Evolutionary conservation across 2,888 invertebrate genomes (phyloP).

Genomic region (Agrotis puta): DNA sequence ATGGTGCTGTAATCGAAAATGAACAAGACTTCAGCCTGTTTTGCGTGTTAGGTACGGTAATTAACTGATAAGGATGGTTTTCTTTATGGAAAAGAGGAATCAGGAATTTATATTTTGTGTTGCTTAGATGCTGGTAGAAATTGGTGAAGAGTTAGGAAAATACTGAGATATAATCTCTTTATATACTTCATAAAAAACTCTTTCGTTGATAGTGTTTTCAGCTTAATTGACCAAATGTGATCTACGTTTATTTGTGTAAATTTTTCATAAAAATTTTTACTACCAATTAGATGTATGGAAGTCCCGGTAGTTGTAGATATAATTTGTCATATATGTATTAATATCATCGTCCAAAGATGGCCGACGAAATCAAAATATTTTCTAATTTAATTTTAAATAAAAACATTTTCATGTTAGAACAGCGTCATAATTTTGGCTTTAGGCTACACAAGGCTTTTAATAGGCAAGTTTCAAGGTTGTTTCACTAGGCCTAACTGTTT

Average conservation of each 20-base stretch:
- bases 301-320: background rate
- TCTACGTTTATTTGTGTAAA: too few relatives aligned
- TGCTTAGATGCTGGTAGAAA: background rate
- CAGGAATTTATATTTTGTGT: constrained; percentile 10
- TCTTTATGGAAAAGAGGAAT: constrained; percentile 1
- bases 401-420: background rate
- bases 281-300: background rate
- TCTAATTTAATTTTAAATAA: constrained; percentile 5
- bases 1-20: constrained; percentile 30
- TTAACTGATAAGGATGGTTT: constrained; percentile 21
- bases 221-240: background rate
- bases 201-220: too few relatives aligned
- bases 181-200: too few relatives aligned
- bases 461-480: constrained; percentile 38
- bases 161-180: too few relatives aligned
- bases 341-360: constrained; percentile 16
- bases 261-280: background rate
- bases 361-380: constrained; percentile 15
- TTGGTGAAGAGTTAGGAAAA: background rate
- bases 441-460: constrained; percentile 5
- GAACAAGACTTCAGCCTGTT: constrained; percentile 32
- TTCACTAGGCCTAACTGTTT: constrained; percentile 5
- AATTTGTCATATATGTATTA: background rate
- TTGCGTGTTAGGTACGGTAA: constrained; percentile 10
- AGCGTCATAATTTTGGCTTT: background rate